Evolutionary conservation across 2,888 invertebrate genomes (phyloP).

Genomic region (Alloscopus bannaensis): DNA sequence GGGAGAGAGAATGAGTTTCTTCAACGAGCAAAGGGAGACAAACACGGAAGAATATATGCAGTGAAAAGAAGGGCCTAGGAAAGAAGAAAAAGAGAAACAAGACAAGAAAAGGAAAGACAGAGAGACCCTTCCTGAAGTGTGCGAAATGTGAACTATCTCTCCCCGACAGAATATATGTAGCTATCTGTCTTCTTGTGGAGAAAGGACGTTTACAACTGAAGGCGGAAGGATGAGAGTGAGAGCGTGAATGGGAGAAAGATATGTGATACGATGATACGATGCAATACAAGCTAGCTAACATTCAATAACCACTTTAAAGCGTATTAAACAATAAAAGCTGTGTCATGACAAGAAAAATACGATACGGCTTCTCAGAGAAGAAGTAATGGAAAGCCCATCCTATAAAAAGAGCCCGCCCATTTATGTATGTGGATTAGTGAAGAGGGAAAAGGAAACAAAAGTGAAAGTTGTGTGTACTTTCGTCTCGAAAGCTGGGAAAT

Average conservation of each 20-base stretch:
- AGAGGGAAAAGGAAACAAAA: too few species aligned
- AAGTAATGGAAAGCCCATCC: slow-evolving; percentile 30
- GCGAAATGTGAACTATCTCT: slow-evolving; percentile 30
- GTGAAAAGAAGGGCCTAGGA: slow-evolving; percentile 4
- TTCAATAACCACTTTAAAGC: slow-evolving; percentile 54
- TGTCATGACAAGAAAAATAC: slow-evolving; percentile 33
- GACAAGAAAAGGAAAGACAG: slow-evolving; percentile 24
- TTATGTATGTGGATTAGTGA: too few species aligned
- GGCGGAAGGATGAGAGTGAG: slow-evolving; percentile 20
- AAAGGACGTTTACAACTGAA: not conserved
- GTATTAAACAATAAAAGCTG: slow-evolving; percentile 42
- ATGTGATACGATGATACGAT: not conserved
- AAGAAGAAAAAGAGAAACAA: slow-evolving; percentile 48
- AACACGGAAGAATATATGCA: not conserved
- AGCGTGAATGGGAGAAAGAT: slow-evolving; percentile 7
- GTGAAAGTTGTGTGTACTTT: too few species aligned
- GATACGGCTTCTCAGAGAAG: slow-evolving; percentile 12
- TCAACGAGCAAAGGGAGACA: slow-evolving; percentile 26
- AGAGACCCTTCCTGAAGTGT: slow-evolving; percentile 28
- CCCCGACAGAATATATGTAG: too few species aligned
- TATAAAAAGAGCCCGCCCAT: too few species aligned
- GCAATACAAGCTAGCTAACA: slow-evolving; percentile 25
- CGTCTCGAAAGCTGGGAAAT: too few species aligned
- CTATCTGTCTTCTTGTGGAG: not conserved
- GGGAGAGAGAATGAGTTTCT: slow-evolving; percentile 57